Evolutionary conservation across 2,888 invertebrate genomes (phyloP).

Genomic region (Tinea trinotella): DNA sequence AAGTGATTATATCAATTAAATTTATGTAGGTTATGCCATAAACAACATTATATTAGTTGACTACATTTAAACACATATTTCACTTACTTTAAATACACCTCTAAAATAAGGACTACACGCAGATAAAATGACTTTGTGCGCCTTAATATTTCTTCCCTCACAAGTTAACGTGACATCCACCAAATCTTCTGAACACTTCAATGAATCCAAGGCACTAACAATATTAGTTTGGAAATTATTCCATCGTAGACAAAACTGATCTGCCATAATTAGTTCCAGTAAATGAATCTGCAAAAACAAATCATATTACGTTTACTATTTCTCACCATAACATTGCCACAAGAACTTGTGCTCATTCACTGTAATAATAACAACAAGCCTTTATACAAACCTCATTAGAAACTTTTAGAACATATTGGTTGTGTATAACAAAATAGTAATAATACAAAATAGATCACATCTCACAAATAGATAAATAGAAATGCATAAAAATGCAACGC

Average conservation of each 20-base stretch:
- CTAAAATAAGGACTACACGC: constrained; percentile 84
- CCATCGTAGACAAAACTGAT: constrained; percentile 83
- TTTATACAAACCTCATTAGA: constrained; percentile 31
- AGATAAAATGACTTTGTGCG: constrained; percentile 82
- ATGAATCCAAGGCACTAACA: constrained; percentile 77
- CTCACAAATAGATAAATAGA: constrained; percentile 23
- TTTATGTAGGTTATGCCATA: background rate
- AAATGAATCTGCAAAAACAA: constrained; percentile 13
- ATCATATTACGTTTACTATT: background rate
- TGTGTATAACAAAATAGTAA: constrained; percentile 16
- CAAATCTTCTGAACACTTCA: constrained; percentile 78
- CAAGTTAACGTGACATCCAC: constrained; percentile 82
- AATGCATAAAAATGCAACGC: constrained; percentile 65
- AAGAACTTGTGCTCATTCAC: constrained; percentile 9
- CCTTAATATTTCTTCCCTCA: constrained; percentile 80
- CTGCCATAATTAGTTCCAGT: constrained; percentile 49
- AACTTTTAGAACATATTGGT: constrained; percentile 18
- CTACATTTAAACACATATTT: constrained; percentile 33
- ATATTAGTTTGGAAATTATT: constrained; percentile 81
- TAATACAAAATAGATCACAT: constrained; percentile 21
- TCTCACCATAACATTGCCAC: background rate
- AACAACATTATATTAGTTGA: no score
- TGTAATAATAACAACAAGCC: background rate
- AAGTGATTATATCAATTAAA: background rate
- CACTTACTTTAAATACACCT: constrained; percentile 79